Conservation (phyloP, 2,888 invertebrate species). For the Hydroisotoma schaefferi region DNA sequence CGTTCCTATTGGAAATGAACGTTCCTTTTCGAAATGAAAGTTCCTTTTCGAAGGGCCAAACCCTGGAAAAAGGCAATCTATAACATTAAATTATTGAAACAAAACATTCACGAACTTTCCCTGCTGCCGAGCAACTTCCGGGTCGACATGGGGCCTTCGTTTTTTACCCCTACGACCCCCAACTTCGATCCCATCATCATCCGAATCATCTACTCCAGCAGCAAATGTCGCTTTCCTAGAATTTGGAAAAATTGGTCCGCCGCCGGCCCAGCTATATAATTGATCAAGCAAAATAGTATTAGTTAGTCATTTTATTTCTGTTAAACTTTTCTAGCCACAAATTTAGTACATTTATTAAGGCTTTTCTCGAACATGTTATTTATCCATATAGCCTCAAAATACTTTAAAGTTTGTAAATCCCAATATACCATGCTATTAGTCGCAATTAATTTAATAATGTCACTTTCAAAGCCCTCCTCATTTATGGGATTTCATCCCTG, state of each 20-base stretch:
- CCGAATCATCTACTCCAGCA: constrained; percentile 13
- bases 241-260: constrained; percentile 28
- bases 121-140: constrained; percentile 32
- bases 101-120: constrained; percentile 26
- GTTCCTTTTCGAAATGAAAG: not conserved
- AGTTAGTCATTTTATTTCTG: not conserved
- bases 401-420: not conserved
- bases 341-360: not conserved
- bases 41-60: no score
- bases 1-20: not conserved
- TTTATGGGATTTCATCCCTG: no score
- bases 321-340: not conserved
- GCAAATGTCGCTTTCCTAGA: constrained; percentile 23
- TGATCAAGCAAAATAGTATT: not conserved
- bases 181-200: not conserved
- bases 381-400: no score
- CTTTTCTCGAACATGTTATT: not conserved
- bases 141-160: constrained; percentile 20
- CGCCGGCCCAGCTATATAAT: constrained; percentile 32
- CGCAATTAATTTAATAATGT: no score
- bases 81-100: not conserved
- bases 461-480: no score
- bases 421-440: no score
- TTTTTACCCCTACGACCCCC: not conserved
- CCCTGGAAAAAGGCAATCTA: no score